Base-by-base conservation (phyloP, 2,797 vertebrate genomes). In the Lithobates pipiens region DNA sequence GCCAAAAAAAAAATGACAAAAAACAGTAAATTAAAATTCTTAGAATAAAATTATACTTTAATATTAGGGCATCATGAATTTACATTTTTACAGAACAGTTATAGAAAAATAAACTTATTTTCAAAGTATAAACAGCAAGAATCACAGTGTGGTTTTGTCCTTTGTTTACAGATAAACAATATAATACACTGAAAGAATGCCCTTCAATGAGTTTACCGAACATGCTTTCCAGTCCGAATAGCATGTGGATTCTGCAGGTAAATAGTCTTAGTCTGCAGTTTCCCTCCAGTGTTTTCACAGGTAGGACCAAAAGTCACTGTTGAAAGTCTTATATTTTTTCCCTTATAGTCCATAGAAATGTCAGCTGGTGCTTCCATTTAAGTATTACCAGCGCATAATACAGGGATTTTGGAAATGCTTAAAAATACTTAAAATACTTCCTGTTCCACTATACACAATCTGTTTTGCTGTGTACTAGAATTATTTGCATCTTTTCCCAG, bases 81-180 rank as follows among this genome's bases (percentile, higher is more conserved):
- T 78, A 87, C 8, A 34, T 67, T 82, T 91, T 90, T 91, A 90
- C 69, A 90, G 93, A 88, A 86, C 42, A 44, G 70, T 89, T 77
- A 90, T 85, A 87, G 67, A 91, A 90, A 85, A 89, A 73, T 87
- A 82, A 76, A 83, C 90, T 80, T 71, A 63, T 89, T 90, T 88
- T 85, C 80, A 69, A 73, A 69, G 36, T 70, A 78, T 83, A 67
- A 77, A 83, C 85, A 79, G 34, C 44, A 36, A 44, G 50, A 73
- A 74, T 72, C 69, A 73, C 69, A 42, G 80, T 73, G 68, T 73
- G 18, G 63, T 80, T 18, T 81, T 73, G 71, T 57, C 79, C 46
- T 57, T 73, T 46, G 11, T 44, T 46, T 15, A 74, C 39, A 74
- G 25, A 42, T 46, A 74, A 50, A 81, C 69, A 57, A 46, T 72